Evolutionary conservation across 2,888 invertebrate species (phyloP), one percentile per base, ranked within the genome.

Genomic region (Caenorhabditis panamensis): DNA sequence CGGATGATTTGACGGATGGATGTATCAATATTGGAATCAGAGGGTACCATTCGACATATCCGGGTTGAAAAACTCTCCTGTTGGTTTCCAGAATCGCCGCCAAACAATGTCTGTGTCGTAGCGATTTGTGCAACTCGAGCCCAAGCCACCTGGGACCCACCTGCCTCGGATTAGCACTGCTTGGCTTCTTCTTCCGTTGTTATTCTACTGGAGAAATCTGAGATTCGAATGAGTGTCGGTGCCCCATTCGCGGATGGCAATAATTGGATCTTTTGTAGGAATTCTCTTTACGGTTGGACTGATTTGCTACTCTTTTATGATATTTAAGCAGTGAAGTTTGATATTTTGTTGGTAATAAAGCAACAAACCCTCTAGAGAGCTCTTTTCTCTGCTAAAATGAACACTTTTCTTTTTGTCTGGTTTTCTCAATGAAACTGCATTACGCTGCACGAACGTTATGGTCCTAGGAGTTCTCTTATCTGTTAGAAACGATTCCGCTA

Each of bases 1-100:
- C 53, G 3, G 84, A 84, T 20, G 75, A 84, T 18, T 54, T 79
- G 24, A 69, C 67, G 1, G 79, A 80, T n/a, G 84, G 84, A 31
- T 84, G 84, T 44, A 67, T 68, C 4, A 72, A 80, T 18, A 78
- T 80, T 54, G 72, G 68, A 24, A 72, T 84, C 47, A 41, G 82
- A 62, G 84, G 82, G 79, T 83, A 24, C 4, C 9, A 6, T 31
- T 31, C 9, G 9, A 31, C 4, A 31, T 4, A 31, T 31, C 4
- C 9, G 31, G 31, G 9, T 6, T 6, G 9, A 31, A 31, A 31
- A 31, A 31, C 9, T 31, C n/a, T n/a, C n/a, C n/a, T n/a, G n/a
- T n/a, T n/a, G n/a, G n/a, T 20, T 53, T 82, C 49, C 53, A 83
- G 81, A 62, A 81, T 75, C 51, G 64, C 64, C 44, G 83, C 75